Evolutionary conservation across 2,797 vertebrate genomes (phyloP).

Genomic region (Rhinogobio ventralis): DNA sequence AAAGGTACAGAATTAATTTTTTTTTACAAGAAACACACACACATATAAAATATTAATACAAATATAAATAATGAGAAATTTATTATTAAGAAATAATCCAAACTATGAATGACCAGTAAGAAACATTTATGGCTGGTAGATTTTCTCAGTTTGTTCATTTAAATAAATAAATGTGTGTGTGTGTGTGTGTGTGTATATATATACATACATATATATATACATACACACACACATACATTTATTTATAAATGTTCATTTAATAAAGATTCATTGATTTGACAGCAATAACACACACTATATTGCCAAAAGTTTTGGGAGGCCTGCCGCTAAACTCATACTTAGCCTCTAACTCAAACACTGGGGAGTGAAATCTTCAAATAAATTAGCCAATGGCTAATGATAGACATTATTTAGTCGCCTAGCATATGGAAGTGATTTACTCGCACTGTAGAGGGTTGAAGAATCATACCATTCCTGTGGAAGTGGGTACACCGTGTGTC

Average conservation of each 20-base stretch:
- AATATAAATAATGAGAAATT: not conserved
- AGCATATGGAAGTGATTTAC: not conserved
- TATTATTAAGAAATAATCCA: not conserved
- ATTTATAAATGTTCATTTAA: no score
- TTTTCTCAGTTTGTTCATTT: not conserved
- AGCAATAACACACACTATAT: no score
- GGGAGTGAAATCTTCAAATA: not conserved
- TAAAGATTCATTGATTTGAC: no score
- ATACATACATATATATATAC: no score
- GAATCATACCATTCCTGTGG: conserved; percentile 91
- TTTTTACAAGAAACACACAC: not conserved
- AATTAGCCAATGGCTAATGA: not conserved
- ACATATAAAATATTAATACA: no score
- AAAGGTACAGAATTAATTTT: not conserved
- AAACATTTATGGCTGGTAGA: not conserved
- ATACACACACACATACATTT: no score
- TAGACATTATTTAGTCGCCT: not conserved
- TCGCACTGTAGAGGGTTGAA: not conserved
- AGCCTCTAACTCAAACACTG: conserved; percentile 12
- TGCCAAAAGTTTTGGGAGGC: no score
- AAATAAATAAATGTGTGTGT: no score
- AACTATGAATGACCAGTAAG: not conserved
- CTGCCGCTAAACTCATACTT: not conserved
- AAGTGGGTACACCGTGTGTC: conserved; percentile 95
- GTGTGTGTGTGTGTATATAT: no score